phyloP scores from a whole-genome alignment of 2,888 invertebrate species.

The Atrina japonica region DNA sequence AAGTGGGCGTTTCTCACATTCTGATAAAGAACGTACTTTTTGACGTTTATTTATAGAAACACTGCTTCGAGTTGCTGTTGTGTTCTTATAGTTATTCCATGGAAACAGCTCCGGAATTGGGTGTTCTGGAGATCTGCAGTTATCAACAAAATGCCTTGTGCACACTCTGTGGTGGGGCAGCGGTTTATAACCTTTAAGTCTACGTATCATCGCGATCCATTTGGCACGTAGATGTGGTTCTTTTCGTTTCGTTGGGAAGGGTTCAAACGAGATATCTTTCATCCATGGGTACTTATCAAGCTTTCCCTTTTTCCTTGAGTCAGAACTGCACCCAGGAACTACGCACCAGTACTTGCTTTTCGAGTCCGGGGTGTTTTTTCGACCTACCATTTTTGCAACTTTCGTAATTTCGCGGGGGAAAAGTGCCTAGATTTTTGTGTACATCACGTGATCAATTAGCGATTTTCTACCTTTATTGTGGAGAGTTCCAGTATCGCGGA shows the following conservation, averaged over 20 bases:
- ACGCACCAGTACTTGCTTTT: constrained; percentile 29
- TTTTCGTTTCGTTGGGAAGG: background rate
- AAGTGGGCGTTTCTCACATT: background rate
- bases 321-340: constrained; percentile 8
- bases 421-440: no score
- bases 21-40: background rate
- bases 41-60: background rate
- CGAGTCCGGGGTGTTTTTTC: constrained; percentile 6
- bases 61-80: background rate
- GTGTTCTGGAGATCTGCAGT: background rate
- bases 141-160: no score
- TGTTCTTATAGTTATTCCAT: constrained; percentile 2
- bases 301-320: no score
- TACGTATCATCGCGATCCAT: constrained; percentile 29
- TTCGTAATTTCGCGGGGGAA: no score
- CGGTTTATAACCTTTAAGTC: background rate
- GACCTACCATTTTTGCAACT: constrained; percentile 8
- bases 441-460: no score
- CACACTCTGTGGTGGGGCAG: no score
- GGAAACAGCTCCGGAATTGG: constrained; percentile 6
- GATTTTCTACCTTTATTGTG: no score
- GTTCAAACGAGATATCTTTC: background rate
- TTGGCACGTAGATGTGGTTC: constrained; percentile 16
- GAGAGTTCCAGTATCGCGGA: no score
- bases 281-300: constrained; percentile 22